A percentile compares a stretch with the other conserved stretches of the same genome.
Evolutionary conservation across 35 echinoderm and acorn worm genomes (phyloP).

Genomic region (Strongylocentrotus purpuratus): DNA sequence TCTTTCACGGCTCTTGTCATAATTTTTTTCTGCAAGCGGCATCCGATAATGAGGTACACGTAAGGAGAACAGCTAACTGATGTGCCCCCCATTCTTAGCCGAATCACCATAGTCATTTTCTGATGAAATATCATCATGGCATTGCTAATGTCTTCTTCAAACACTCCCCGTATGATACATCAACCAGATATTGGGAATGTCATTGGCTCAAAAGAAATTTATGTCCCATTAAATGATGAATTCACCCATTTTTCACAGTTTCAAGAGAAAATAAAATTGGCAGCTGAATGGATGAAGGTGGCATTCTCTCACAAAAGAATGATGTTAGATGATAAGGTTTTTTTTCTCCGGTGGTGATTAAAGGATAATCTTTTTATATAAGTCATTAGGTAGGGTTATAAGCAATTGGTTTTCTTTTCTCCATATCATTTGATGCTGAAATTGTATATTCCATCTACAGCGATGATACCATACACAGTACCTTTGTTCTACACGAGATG

Average conservation of each 20-base stretch:
- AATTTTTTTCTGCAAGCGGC: neutral
- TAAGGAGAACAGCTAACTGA: constrained; percentile 11
- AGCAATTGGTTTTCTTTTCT: neutral
- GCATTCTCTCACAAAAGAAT: neutral
- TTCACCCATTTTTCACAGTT: neutral
- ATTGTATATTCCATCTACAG: neutral
- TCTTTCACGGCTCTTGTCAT: constrained; percentile 1
- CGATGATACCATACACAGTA: neutral
- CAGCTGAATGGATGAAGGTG: neutral
- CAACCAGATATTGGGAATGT: neutral
- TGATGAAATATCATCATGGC: constrained; percentile 10
- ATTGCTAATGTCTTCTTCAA: neutral
- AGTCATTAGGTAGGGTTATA: neutral
- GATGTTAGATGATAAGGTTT: neutral
- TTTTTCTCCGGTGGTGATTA: neutral
- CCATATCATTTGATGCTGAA: neutral
- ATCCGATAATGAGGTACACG: constrained; percentile 9
- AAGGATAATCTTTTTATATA: neutral
- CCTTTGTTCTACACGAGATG: neutral
- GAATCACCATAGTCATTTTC: constrained; percentile 1
- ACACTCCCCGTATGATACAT: neutral
- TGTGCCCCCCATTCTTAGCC: neutral
- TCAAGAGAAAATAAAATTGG: neutral
- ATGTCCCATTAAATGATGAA: constrained; percentile 2
- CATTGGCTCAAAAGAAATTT: neutral